Conservation (phyloP, 2,113 vertebrate genomes). For the Lampris megalopsis region DNA sequence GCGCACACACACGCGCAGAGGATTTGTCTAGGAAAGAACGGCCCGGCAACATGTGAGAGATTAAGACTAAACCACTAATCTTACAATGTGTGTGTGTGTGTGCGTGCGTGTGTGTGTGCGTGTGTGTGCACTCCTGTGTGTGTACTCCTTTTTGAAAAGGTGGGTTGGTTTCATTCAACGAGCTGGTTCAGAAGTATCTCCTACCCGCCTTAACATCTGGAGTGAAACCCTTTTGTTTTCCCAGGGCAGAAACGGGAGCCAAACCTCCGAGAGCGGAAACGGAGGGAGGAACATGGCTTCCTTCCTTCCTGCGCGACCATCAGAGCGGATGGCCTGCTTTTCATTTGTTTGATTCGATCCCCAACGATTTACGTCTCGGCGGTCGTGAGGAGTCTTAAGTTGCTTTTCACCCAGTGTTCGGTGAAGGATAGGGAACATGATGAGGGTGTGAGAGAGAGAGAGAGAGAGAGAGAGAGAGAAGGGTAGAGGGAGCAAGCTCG, state of each 20-base stretch:
- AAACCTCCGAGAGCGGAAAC: conserved; percentile 25
- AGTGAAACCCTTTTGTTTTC: conserved; percentile 51
- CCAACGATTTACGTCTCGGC: conserved; percentile 4
- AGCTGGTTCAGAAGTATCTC: conserved; percentile 33
- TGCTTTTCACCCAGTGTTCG: neutral
- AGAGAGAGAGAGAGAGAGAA: neutral
- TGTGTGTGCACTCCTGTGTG: conserved; percentile 24
- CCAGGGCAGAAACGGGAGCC: conserved; percentile 12
- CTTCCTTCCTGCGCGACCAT: neutral
- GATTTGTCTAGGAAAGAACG: conserved; percentile 74
- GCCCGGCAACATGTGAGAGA: conserved; percentile 66
- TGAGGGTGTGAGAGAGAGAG: conserved; percentile 1
- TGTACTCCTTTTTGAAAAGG: conserved; percentile 31
- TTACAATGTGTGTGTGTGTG: conserved; percentile 55
- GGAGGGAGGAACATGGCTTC: conserved; percentile 27
- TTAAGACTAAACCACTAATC: conserved; percentile 78
- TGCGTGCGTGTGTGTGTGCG: conserved; percentile 51
- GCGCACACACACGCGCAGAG: conserved; percentile 28
- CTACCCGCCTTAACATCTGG: conserved; percentile 41
- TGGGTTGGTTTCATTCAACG: conserved; percentile 57
- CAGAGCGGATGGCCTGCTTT: neutral
- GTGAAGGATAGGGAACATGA: conserved; percentile 8
- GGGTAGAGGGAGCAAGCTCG: neutral
- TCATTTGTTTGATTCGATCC: conserved; percentile 30
- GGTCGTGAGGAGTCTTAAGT: conserved; percentile 28